A percentile compares a stretch with the other conserved stretches of the same genome.
These are phyloP conservation scores for Sepiola atlantica DNA, from an alignment of 2,888 invertebrate genomes.

Conservation along the genomic window DNA sequence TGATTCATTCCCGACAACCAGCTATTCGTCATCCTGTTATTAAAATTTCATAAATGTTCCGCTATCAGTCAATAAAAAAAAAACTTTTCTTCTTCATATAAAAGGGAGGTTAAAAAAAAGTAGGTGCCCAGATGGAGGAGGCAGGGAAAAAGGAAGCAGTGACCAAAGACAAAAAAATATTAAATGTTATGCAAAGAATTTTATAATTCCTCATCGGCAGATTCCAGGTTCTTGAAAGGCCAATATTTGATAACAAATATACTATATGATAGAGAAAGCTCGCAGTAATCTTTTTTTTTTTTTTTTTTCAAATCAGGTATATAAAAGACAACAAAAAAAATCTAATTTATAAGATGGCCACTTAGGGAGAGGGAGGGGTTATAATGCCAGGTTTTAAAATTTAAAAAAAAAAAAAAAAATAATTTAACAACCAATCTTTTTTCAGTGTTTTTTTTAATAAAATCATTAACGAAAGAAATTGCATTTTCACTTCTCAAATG, in stretches of 20 bases:
- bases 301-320: neutral
- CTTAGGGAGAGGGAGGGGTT: neutral
- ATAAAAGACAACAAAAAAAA: neutral
- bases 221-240: neutral
- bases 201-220: neutral
- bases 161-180: neutral
- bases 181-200: neutral
- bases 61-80: neutral
- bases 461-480: neutral
- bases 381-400: conserved; percentile 6
- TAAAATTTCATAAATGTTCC: neutral
- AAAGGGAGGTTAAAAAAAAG: neutral
- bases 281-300: neutral
- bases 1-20: neutral
- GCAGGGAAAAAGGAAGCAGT: neutral
- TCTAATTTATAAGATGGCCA: neutral
- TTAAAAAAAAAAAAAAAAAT: neutral
- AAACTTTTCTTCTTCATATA: neutral
- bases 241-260: neutral
- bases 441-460: neutral
- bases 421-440: neutral
- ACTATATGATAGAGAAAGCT: neutral
- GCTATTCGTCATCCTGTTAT: neutral
- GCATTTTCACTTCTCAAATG: neutral
- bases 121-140: neutral